Evolutionary conservation across 1,140 invertebrate genomes (phyloP).

Genomic region (Octopus sinensis): DNA sequence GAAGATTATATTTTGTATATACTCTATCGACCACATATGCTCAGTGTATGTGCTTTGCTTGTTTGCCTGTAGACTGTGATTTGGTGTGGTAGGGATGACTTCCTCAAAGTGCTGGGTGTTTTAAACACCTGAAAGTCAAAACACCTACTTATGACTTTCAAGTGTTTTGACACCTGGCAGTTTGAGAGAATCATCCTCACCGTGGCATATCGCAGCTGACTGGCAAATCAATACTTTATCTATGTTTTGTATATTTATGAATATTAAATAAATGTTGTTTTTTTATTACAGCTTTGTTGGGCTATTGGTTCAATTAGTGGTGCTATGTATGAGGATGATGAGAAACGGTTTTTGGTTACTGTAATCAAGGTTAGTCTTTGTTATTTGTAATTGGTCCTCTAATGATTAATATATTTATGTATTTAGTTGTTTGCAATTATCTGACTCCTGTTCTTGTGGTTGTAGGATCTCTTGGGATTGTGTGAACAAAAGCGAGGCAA

Average conservation of each 20-base stretch:
- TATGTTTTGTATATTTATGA: background rate
- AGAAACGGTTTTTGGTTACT: constrained; percentile 97
- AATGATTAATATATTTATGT: constrained; percentile 3
- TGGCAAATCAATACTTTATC: too few species aligned
- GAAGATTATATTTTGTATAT: too few species aligned
- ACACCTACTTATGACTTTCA: too few species aligned
- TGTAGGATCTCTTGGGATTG: constrained; percentile 83
- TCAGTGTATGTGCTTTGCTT: too few species aligned
- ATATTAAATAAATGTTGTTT: constrained; percentile 1
- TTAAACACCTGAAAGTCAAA: too few species aligned
- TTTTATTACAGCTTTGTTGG: constrained; percentile 79
- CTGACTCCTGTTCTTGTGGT: background rate
- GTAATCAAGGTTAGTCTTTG: constrained; percentile 77
- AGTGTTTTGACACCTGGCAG: too few species aligned
- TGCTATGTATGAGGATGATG: constrained; percentile 98
- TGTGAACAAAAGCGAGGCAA: constrained; percentile 99
- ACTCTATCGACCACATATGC: too few species aligned
- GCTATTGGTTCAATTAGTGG: constrained; percentile 99
- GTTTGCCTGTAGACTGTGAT: too few species aligned
- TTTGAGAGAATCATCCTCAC: too few species aligned
- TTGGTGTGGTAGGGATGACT: too few species aligned
- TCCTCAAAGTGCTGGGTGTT: too few species aligned
- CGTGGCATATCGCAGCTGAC: too few species aligned
- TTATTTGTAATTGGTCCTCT: constrained; percentile 2
- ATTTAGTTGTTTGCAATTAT: constrained; percentile 1